phyloP scores from a whole-genome alignment of 2,113 vertebrate genomes.

The Indicator maculatus region DNA sequence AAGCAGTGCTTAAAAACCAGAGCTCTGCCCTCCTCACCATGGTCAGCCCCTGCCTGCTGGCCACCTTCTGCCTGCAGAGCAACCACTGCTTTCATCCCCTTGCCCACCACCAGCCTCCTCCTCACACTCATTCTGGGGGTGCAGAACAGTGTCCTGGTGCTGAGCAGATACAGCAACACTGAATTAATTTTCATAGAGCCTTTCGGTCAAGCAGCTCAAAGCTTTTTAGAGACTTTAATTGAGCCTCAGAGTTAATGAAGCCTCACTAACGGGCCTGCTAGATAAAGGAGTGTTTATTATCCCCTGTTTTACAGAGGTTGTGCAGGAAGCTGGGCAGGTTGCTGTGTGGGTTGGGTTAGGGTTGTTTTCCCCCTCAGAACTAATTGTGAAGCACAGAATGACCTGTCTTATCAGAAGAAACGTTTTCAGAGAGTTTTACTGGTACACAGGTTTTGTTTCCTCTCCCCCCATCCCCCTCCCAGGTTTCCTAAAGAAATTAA shows the following conservation, averaged over 20 bases:
- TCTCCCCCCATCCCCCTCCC: too few relatives aligned
- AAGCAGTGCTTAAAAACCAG: background rate
- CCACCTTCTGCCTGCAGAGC: background rate
- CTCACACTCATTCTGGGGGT: fast-evolving
- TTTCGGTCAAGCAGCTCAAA: conserved; percentile 41
- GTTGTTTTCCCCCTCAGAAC: conserved; percentile 26
- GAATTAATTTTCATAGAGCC: conserved; percentile 45
- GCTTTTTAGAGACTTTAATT: conserved; percentile 57
- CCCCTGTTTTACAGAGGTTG: background rate
- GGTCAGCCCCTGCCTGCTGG: background rate
- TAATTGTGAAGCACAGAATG: background rate
- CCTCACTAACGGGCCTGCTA: conserved; percentile 12
- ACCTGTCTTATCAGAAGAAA: background rate
- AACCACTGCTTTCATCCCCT: background rate
- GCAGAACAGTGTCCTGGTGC: background rate
- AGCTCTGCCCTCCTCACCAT: background rate
- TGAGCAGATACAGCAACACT: conserved; percentile 22
- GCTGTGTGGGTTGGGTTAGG: background rate
- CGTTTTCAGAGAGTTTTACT: background rate
- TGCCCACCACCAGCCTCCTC: background rate
- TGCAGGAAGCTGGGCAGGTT: background rate
- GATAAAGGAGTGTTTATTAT: conserved; percentile 48
- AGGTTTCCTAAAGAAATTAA: background rate
- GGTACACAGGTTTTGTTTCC: background rate
- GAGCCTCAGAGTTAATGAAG: conserved; percentile 51